A percentile compares a stretch with the other conserved stretches of the same genome.
Evolutionary conservation across 2,113 vertebrate species (phyloP).

Genomic region (Pachycephala philippinensis): DNA sequence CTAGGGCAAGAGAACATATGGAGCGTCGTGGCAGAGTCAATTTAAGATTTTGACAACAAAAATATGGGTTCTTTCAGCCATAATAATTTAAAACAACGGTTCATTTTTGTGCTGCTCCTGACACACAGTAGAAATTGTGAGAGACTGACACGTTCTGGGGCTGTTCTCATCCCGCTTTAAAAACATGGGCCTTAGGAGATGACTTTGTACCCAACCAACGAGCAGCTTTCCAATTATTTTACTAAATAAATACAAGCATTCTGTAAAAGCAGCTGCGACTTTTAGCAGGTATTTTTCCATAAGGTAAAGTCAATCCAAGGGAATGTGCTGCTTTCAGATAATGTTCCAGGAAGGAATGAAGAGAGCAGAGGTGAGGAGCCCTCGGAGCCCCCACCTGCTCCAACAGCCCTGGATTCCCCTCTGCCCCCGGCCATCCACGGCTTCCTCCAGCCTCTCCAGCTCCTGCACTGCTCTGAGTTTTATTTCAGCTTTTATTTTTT

Average conservation of each 20-base stretch:
- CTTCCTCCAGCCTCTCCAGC: background rate
- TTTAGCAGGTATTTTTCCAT: background rate
- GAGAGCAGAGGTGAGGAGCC: background rate
- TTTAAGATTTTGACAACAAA: background rate
- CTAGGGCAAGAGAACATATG: background rate
- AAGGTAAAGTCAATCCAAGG: background rate
- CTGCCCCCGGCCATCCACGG: background rate
- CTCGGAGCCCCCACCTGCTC: rapidly evolving
- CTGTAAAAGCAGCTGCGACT: background rate
- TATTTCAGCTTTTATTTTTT: rapidly evolving
- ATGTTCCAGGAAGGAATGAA: background rate
- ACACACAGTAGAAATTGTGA: background rate
- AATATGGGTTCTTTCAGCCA: background rate
- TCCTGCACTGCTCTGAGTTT: background rate
- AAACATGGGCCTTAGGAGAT: background rate
- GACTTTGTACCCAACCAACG: background rate
- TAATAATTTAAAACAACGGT: background rate
- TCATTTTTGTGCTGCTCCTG: background rate
- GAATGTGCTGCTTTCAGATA: background rate
- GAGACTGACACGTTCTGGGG: background rate
- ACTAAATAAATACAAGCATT: background rate
- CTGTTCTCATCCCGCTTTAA: background rate
- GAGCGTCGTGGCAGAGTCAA: background rate
- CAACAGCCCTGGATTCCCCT: rapidly evolving
- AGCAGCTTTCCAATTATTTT: background rate